phyloP scores from a whole-genome alignment of 1,140 invertebrate species.

The Drosophila equinoxialis region DNA sequence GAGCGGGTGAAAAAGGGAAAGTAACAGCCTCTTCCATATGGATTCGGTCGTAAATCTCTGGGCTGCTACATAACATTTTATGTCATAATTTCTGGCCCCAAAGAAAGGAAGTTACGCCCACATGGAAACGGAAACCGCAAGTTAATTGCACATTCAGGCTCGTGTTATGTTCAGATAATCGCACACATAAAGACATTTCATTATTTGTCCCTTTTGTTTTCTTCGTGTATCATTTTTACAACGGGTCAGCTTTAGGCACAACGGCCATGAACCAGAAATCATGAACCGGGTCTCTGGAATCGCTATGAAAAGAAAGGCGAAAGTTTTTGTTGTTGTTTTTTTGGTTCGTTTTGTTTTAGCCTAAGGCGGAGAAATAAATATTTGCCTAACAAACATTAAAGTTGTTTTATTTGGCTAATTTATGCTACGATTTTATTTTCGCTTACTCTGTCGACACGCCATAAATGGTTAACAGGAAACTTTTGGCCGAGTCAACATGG shows the following conservation, averaged over 20 bases:
- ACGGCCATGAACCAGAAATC: not conserved
- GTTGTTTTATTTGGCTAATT: constrained; percentile 76
- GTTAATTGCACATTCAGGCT: constrained; percentile 70
- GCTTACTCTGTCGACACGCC: constrained; percentile 72
- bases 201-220: constrained; percentile 54
- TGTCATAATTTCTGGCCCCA: constrained; percentile 39
- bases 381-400: constrained; percentile 79
- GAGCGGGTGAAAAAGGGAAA: not conserved
- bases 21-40: not conserved
- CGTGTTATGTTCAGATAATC: constrained; percentile 73
- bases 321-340: no score
- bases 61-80: constrained; percentile 28
- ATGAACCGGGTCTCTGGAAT: not conserved
- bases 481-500: constrained; percentile 50
- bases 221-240: constrained; percentile 45
- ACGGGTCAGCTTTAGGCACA: constrained; percentile 25
- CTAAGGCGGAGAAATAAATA: constrained; percentile 35
- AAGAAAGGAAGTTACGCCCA: constrained; percentile 21
- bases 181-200: constrained; percentile 76
- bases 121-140: constrained; percentile 34
- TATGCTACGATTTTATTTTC: constrained; percentile 73
- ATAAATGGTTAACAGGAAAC: constrained; percentile 58
- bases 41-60: constrained; percentile 31
- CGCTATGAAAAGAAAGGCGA: no score
- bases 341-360: not conserved